These are phyloP conservation scores for Oceanodroma leucorhoa DNA, from an alignment of 2,797 vertebrate genomes.

Conservation along the genomic window DNA sequence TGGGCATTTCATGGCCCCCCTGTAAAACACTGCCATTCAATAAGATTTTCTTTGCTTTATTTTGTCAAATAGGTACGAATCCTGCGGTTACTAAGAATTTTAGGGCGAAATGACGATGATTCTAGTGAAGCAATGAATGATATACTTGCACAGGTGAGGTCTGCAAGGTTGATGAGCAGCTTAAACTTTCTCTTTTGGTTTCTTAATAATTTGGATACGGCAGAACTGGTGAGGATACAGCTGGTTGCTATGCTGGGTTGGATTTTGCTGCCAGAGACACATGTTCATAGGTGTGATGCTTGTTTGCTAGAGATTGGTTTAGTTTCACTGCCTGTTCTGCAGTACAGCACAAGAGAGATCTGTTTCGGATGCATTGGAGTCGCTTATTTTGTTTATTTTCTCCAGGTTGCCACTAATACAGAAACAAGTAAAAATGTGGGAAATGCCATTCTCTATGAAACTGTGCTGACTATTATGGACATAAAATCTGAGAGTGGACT, in stretches of 20 bases:
- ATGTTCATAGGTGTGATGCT: not conserved
- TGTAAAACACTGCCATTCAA: not conserved
- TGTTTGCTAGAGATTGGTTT: not conserved
- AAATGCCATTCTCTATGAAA: slow-evolving; percentile 99
- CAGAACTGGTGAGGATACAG: not conserved
- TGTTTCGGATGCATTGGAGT: not conserved
- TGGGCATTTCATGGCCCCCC: not conserved
- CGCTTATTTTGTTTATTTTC: not conserved
- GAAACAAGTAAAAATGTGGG: slow-evolving; percentile 99
- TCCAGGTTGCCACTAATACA: slow-evolving; percentile 97
- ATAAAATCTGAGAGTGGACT: slow-evolving; percentile 99
- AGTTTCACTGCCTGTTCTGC: not conserved
- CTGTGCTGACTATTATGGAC: slow-evolving; percentile 99
- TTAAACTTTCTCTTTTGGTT: not conserved
- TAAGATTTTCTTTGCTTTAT: slow-evolving; percentile 5
- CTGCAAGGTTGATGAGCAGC: not conserved
- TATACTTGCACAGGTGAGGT: slow-evolving; percentile 95
- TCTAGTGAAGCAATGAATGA: slow-evolving; percentile 99
- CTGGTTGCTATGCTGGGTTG: not conserved
- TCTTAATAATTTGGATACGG: not conserved
- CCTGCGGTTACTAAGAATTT: slow-evolving; percentile 96
- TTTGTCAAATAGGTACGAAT: slow-evolving; percentile 88
- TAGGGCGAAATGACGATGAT: slow-evolving; percentile 96
- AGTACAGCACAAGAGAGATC: not conserved
- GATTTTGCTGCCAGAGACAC: not conserved